These are phyloP conservation scores for Lophura nycthemera DNA, from an alignment of 2,113 vertebrate species.

Conservation along the genomic window DNA sequence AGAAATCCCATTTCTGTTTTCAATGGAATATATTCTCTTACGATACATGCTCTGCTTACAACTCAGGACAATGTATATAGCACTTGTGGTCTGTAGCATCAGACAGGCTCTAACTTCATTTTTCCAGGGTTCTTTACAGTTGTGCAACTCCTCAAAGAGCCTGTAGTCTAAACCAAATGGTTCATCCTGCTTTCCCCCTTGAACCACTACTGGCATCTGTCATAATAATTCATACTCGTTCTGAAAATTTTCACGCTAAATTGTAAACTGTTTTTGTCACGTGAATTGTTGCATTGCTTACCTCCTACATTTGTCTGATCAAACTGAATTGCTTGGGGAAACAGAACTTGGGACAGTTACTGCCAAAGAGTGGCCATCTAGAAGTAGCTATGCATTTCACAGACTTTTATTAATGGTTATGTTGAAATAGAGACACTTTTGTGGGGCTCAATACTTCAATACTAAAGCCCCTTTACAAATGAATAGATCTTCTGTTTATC, in stretches of 20 bases:
- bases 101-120: accelerated
- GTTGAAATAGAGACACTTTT: not conserved
- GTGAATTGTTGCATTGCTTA: not conserved
- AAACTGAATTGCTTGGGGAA: not conserved
- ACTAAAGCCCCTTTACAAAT: not conserved
- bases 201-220: not conserved
- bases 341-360: not conserved
- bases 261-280: not conserved
- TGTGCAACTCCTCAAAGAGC: not conserved
- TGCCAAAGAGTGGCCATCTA: not conserved
- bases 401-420: not conserved
- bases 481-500: not conserved
- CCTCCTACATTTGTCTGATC: not conserved
- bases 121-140: not conserved
- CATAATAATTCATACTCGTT: not conserved
- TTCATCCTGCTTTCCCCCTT: not conserved
- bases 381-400: not conserved
- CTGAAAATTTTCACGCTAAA: not conserved
- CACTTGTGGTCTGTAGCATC: not conserved
- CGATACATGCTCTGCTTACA: not conserved
- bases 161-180: not conserved
- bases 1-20: not conserved
- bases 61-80: not conserved
- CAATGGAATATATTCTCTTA: not conserved
- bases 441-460: not conserved